phyloP scores from a whole-genome alignment of 1,140 invertebrate species.

The Orchesella cincta region DNA sequence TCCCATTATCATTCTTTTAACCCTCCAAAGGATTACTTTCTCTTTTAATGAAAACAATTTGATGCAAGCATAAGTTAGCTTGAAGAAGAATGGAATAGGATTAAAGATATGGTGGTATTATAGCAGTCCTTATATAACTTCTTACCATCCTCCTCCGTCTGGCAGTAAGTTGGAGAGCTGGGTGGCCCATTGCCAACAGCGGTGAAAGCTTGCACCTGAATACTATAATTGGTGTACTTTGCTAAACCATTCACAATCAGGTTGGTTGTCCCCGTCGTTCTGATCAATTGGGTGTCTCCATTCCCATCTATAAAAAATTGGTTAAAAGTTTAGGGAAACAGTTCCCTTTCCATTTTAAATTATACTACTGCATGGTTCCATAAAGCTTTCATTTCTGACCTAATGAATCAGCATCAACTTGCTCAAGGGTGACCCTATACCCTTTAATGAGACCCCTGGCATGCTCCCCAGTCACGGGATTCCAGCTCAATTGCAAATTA shows the following conservation, averaged over 20 bases:
- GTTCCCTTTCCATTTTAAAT: too few relatives aligned
- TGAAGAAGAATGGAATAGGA: background rate
- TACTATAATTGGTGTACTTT: conserved; percentile 91
- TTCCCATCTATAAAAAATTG: background rate
- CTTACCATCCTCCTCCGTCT: conserved; percentile 87
- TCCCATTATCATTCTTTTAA: too few relatives aligned
- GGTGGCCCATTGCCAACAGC: conserved; percentile 82
- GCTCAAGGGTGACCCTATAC: conserved; percentile 46
- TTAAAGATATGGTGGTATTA: background rate
- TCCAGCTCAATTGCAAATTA: conserved; percentile 45
- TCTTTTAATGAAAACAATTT: background rate
- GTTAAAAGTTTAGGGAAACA: background rate
- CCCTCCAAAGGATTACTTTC: background rate
- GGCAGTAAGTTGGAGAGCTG: conserved; percentile 79
- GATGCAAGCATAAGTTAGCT: background rate
- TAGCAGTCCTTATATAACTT: too few relatives aligned
- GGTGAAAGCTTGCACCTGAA: conserved; percentile 84
- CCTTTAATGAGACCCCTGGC: conserved; percentile 47
- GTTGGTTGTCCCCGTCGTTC: conserved; percentile 69
- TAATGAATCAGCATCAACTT: conserved; percentile 32
- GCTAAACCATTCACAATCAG: conserved; percentile 68
- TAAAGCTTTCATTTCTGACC: background rate
- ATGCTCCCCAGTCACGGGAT: conserved; percentile 34
- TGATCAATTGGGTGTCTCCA: conserved; percentile 57
- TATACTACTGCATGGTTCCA: too few relatives aligned